Percentiles rank a stretch among this genome's conserved stretches.
These are phyloP conservation scores for Lacerta bilineata DNA, from an alignment of 2,797 vertebrate genomes.

Conservation along the genomic window DNA sequence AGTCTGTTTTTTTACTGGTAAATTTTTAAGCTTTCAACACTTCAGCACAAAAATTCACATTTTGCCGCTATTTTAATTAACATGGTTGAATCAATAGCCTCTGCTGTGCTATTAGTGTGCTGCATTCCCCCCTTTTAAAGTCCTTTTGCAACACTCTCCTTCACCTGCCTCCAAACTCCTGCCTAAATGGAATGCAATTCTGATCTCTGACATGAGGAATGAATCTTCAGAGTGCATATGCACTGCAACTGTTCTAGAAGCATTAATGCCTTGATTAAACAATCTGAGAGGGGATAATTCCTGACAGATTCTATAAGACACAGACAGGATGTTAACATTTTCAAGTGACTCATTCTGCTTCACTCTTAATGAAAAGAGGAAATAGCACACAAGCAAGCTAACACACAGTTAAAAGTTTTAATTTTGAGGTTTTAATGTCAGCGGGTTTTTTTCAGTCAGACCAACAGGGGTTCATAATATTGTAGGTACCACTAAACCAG, in stretches of 20 bases:
- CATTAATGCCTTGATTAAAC: not conserved
- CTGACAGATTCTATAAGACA: not conserved
- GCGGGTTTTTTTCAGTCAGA: not conserved
- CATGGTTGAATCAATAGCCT: too few relatives aligned
- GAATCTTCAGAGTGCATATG: not conserved
- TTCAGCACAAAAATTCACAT: not conserved
- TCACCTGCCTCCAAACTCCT: not conserved
- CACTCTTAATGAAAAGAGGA: not conserved
- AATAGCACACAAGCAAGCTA: constrained; percentile 30
- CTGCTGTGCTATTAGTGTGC: too few relatives aligned
- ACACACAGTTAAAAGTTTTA: not conserved
- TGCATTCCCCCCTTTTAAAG: not conserved
- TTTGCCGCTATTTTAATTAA: too few relatives aligned
- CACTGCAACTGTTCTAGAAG: not conserved
- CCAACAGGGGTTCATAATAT: not conserved
- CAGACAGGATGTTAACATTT: not conserved
- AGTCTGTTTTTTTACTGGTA: not conserved
- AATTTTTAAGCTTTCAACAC: not conserved
- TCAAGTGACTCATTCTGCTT: not conserved
- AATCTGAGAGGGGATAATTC: constrained; percentile 30
- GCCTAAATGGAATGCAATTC: not conserved
- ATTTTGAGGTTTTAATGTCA: constrained; percentile 13
- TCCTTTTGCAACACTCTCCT: too few relatives aligned
- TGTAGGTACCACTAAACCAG: constrained; percentile 4
- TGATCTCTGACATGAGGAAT: constrained; percentile 19